Evolutionary conservation across 2,888 invertebrate genomes (phyloP), one percentile per base, ranked within the genome.

Genomic region (Nysson spinosus): DNA sequence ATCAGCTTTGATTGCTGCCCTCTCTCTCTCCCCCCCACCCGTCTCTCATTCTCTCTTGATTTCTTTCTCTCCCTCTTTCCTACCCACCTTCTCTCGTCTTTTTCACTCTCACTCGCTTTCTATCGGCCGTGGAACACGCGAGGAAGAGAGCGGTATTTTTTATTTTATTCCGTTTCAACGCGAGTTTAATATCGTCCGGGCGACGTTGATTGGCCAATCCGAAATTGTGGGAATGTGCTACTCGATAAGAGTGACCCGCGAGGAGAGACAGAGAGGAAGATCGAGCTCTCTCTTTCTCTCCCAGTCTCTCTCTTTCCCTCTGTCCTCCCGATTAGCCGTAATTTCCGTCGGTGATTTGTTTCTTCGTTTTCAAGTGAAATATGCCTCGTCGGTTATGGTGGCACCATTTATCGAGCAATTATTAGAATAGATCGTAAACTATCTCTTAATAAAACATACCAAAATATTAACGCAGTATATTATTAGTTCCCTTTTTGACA

Each of bases 1-100:
- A 87, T 87, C 86, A 87, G 82, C 86, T 87, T 85, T 87, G 86
- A 87, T 87, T 86, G 86, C 85, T 81, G 81, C 72, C 78, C 76
- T 81, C 77, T 64, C 72, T 58, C 72, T 57, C 70, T 49, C 47
- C 62, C 60, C 57, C 69, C 46, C 37, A 46, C 46, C 47, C 58
- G 22, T 42, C 34, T 43, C 11, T 43, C 12, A 34, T 20, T 28
- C 26, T 63, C 50, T 70, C 64, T 32, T 16, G 28, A 24, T 35
- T 16, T 56, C 49, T 28, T 61, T 63, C 46, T 49, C 39, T 39
- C 43, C 35, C 39, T 26, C 37, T 57, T 54, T 57, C 57, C n/a
- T n/a, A n/a, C n/a, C n/a, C 12, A 14, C 61, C 58, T 47, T 58
- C 50, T 49, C 52, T 54, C 32, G 34, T 42, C 63, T 55, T 28